Base-by-base conservation (phyloP, 1,140 invertebrate species). In the Meloidogyne chitwoodi region DNA sequence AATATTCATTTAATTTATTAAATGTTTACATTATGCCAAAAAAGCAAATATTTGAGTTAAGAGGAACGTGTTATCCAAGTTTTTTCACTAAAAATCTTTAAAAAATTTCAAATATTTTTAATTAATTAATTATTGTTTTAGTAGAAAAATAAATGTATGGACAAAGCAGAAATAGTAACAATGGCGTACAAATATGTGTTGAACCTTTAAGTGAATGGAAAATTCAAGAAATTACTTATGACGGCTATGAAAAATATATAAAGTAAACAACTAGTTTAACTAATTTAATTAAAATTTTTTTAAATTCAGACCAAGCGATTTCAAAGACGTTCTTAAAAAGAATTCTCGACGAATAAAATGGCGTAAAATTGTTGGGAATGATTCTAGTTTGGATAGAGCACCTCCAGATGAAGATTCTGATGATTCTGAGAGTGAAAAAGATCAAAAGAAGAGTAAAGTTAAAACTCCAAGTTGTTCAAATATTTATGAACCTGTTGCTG, bases 211-310 rank as follows among this genome's bases (percentile, higher is more conserved):
- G 38, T 38, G 80, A 81, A 78, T 83, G 81, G 81, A 80, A 79
- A 83, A 83, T 81, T 61, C 63, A 83, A 38, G 76, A 79, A 26
- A 83, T 81, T 24, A 66, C 48, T 16, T 81, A 81, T 48, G 81
- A 83, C 68, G 80, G 80, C 16, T 67, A 38, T 24, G 80, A 81
- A 62, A 65, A 69, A 38, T 83, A 80, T 62, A 74, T 80, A 70
- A 78, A 63, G 80, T 81, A 56, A 19, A 79, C 12, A 41, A 75
- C 10, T 8, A 29, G 8, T 31, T 34, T 71, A 26, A 19, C 12
- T 77, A 68, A n/a, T 16, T 79, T 71, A 77, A 14, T 41, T 41
- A 38, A n/a, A 12, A 14, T 74, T n/a, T 83, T 56, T 26, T 29
- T 80, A n/a, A n/a, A n/a, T 80, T 69, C 26, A 81, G 80, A 78